Evolutionary conservation across 2,113 vertebrate species (phyloP).

Genomic region (Gallinago undulata): DNA sequence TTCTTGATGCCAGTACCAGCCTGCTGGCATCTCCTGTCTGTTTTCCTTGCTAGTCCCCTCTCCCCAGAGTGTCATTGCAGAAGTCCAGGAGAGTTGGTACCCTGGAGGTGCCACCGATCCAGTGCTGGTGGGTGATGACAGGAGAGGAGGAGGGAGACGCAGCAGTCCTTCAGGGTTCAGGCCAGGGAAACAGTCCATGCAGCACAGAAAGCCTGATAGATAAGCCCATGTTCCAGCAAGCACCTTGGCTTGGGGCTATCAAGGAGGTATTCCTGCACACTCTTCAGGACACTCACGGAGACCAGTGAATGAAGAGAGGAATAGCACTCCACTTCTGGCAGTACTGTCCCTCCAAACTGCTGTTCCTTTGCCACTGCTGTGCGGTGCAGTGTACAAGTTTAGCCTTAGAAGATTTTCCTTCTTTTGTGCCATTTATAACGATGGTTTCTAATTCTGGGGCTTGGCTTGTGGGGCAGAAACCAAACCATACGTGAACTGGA

Average conservation of each 20-base stretch:
- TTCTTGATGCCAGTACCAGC: not conserved
- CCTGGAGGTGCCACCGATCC: not conserved
- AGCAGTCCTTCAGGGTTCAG: not conserved
- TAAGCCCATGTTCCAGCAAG: not conserved
- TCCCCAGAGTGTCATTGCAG: not conserved
- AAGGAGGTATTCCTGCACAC: not conserved
- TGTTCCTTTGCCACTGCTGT: not conserved
- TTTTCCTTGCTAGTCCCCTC: not conserved
- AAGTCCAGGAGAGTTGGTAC: not conserved
- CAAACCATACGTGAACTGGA: accelerated
- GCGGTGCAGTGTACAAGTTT: not conserved
- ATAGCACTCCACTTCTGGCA: not conserved
- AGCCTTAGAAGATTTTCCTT: not conserved
- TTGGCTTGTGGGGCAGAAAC: accelerated
- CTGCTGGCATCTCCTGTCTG: not conserved
- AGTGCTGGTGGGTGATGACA: not conserved
- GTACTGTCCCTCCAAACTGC: accelerated
- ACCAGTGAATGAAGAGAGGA: not conserved
- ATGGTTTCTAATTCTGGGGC: not conserved
- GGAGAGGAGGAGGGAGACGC: not conserved
- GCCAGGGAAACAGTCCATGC: not conserved
- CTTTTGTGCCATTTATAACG: not conserved
- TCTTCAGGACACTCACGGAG: not conserved
- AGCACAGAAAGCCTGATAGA: not conserved
- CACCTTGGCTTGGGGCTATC: not conserved